Base-by-base conservation (phyloP, 1,140 invertebrate genomes). In the Streblospio benedicti region DNA sequence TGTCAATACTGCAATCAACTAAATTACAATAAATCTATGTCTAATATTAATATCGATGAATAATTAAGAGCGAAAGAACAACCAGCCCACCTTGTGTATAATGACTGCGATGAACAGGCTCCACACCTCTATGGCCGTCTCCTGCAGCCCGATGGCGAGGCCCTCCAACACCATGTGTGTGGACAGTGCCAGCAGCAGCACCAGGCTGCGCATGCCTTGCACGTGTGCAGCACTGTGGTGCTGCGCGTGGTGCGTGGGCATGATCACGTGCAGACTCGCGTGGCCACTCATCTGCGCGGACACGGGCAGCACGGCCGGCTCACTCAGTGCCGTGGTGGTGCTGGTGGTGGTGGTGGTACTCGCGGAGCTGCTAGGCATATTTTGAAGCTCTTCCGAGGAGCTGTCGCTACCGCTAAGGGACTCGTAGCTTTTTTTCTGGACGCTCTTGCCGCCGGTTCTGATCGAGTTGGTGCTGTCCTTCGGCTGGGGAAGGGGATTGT, bases 61-160 rank as follows among this genome's bases (percentile, higher is more conserved):
- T n/a, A n/a, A n/a, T n/a, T n/a, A n/a, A n/a, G n/a, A n/a, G n/a
- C n/a, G n/a, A n/a, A n/a, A n/a, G n/a, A n/a, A n/a, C n/a, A n/a
- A n/a, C n/a, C n/a, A n/a, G n/a, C n/a, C 85, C 55, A 86, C 81
- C 73, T 89, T 89, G 75, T 90, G 88, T 6, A 86, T 62, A 6
- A 66, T 53, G 20, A 73, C 59, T n/a, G 67, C 87, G 3, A 80
- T 84, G 4, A 88, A 76, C 0, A 91, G 73, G 25, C 87, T 78
- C 45, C 87, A 79, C 73, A 89, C 86, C 77, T 86, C 80, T 1
- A 81, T 67, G 31, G 80, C 63, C 4, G 76, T 77, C 6, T 65
- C 53, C 54, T 70, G 64, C 4, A 72, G 58, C 0, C 70, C 71
- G 2, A 73, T 41, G 9, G 69, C 69, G 12, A 73, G 62, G 6